Evolutionary conservation across 2,113 vertebrate species (phyloP).

Genomic region (Anser brachyrhynchus): DNA sequence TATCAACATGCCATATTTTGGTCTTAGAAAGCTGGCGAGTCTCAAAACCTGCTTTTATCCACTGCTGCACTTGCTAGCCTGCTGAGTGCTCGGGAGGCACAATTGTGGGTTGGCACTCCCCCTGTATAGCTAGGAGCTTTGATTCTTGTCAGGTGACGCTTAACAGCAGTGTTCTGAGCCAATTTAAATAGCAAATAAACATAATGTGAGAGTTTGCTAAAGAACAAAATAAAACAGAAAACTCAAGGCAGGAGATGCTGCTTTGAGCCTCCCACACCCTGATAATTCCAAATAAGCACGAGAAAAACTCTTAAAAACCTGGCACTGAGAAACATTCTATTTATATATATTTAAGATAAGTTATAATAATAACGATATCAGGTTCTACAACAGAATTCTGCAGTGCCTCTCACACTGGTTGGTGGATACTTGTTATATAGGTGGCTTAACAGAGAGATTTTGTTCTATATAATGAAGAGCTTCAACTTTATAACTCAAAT

Average conservation of each 20-base stretch:
- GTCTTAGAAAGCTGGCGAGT: neutral
- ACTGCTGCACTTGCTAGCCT: neutral
- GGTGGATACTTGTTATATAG: neutral
- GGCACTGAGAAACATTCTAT: neutral
- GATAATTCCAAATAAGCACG: slow-evolving; percentile 17
- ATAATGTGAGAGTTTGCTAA: neutral
- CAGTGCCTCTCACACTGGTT: neutral
- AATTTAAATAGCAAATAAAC: slow-evolving; percentile 33
- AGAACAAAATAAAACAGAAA: slow-evolving; percentile 1
- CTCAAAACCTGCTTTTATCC: slow-evolving; percentile 10
- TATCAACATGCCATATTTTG: neutral
- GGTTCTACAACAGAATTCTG: slow-evolving; percentile 22
- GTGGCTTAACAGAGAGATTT: neutral
- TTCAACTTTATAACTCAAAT: neutral
- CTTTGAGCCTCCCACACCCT: slow-evolving; percentile 40
- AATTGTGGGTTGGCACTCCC: slow-evolving; percentile 27
- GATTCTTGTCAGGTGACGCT: slow-evolving; percentile 52
- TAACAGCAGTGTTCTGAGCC: slow-evolving; percentile 41
- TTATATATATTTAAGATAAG: neutral
- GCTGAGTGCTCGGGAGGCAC: neutral
- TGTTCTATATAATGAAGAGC: neutral
- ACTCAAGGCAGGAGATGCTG: neutral
- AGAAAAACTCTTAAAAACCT: slow-evolving; percentile 1
- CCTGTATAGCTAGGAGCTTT: neutral
- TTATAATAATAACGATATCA: slow-evolving; percentile 5